phyloP scores from a whole-genome alignment of 1,140 invertebrate genomes.

The Sarcophaga bullata region DNA sequence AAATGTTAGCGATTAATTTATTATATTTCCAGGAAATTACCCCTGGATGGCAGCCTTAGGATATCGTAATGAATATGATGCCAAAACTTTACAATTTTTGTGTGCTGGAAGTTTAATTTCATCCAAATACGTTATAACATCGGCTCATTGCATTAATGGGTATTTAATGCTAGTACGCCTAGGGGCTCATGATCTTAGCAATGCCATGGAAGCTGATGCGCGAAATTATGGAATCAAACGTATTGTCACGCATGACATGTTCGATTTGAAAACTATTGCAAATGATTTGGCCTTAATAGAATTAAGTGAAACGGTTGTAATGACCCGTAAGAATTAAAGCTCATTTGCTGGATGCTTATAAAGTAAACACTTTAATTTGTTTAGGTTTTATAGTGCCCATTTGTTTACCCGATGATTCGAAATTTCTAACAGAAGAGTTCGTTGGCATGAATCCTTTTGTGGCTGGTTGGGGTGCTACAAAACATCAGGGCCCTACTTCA shows the following conservation, averaged over 20 bases:
- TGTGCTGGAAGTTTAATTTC: conserved; percentile 86
- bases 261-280: conserved; percentile 71
- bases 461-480: conserved; percentile 65
- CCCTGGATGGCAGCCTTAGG: conserved; percentile 79
- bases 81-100: conserved; percentile 69
- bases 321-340: conserved; percentile 25
- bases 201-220: conserved; percentile 71
- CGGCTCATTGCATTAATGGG: conserved; percentile 80
- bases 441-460: conserved; percentile 70
- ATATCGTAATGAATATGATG: conserved; percentile 67
- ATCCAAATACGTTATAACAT: conserved; percentile 79
- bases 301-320: conserved; percentile 60
- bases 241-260: conserved; percentile 74
- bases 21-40: conserved; percentile 70
- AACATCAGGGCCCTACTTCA: conserved; percentile 71
- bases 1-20: background rate
- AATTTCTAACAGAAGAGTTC: conserved; percentile 66
- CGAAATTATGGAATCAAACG: conserved; percentile 72
- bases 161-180: conserved; percentile 62
- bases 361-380: conserved; percentile 45
- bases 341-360: background rate
- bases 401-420: conserved; percentile 73
- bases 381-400: conserved; percentile 74
- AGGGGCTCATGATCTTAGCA: conserved; percentile 77
- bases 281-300: conserved; percentile 83